A percentile compares a stretch with the other conserved stretches of the same genome.
Evolutionary conservation across 2,888 invertebrate genomes (phyloP).

Genomic region (Cataglyphis rosenhaueri): DNA sequence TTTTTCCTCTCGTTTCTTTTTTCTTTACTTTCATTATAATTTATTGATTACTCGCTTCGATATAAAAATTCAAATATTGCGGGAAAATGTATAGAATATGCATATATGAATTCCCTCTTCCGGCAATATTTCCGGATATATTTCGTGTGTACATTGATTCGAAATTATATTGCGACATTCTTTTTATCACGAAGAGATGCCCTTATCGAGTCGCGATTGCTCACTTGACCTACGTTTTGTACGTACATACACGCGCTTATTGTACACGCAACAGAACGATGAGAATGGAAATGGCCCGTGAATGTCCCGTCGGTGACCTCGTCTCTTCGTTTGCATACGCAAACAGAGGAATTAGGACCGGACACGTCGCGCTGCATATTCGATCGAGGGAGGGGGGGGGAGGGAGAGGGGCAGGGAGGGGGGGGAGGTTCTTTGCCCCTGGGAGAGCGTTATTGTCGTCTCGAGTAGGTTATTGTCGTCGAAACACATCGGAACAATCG

Average conservation of each 20-base stretch:
- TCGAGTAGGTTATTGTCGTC: slow-evolving; percentile 64
- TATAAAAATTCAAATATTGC: background rate
- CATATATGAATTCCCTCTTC: background rate
- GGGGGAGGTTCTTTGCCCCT: slow-evolving; percentile 53
- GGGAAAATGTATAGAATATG: background rate
- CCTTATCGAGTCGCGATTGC: slow-evolving; percentile 18
- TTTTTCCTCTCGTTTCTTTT: background rate
- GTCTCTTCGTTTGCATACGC: slow-evolving; percentile 81
- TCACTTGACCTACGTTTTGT: slow-evolving; percentile 11
- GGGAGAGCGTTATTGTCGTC: slow-evolving; percentile 66
- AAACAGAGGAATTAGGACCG: slow-evolving; percentile 80
- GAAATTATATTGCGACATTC: slow-evolving; percentile 7
- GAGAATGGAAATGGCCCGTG: slow-evolving; percentile 42
- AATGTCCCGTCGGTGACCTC: slow-evolving; percentile 58
- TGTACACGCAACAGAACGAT: slow-evolving; percentile 34
- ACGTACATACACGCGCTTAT: slow-evolving; percentile 15
- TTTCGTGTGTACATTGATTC: background rate
- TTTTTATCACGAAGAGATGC: background rate
- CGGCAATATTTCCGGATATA: background rate
- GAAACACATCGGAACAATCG: slow-evolving; percentile 67
- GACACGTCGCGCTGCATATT: slow-evolving; percentile 70
- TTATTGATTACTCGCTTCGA: background rate
- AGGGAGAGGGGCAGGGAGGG: background rate
- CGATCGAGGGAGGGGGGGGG: slow-evolving; percentile 14
- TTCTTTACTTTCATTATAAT: background rate